Evolutionary conservation across 2,888 invertebrate genomes (phyloP), one percentile per base, ranked within the genome.

Genomic region (Plagiodera versicolora): DNA sequence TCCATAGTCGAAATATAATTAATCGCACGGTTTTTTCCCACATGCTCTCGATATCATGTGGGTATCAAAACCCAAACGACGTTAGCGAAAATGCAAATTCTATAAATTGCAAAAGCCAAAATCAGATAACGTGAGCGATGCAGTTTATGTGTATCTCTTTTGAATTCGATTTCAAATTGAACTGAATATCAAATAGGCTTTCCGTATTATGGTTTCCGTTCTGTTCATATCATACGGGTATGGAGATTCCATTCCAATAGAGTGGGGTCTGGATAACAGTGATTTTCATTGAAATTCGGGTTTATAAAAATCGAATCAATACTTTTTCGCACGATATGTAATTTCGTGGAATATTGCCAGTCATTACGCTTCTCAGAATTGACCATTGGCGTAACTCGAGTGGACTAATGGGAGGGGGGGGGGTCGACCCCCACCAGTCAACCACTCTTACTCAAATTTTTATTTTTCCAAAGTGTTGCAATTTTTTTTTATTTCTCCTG

Each of bases 161-260:
- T 48, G 49, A 47, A 57, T 51, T 45, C 51, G 45, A 30, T 19
- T 51, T 28, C 24, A 28, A 51, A 57, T 51, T 19, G 51, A 51
- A 30, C 57, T n/a, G 45, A 53, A 53, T 19, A 32, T 35, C 30
- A 30, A 45, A 50, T 28, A 45, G 10, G 45, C 51, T 51, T 50
- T 45, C 32, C 28, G 51, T 10, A 39, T 57, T 51, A 51, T 19
- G 9, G 44, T 17, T 32, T 57, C 50, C 51, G 50, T 50, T 57
- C 44, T 57, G 57, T 57, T 57, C 51, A 51, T 30, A 51, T 57
- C 45, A 51, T 50, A 57, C 45, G 30, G 28, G 45, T 51, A 57
- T 57, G 57, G n/a, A 39, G 45, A 56, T 51, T 57, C 45, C 30
- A 57, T 57, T 57, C 45, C 4, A 18, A 24, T 24, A 50, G 35